These are phyloP conservation scores for Hydra vulgaris DNA, from an alignment of 30 jellyfish, hydroid and myxozoan genomes.

Conservation along the genomic window DNA sequence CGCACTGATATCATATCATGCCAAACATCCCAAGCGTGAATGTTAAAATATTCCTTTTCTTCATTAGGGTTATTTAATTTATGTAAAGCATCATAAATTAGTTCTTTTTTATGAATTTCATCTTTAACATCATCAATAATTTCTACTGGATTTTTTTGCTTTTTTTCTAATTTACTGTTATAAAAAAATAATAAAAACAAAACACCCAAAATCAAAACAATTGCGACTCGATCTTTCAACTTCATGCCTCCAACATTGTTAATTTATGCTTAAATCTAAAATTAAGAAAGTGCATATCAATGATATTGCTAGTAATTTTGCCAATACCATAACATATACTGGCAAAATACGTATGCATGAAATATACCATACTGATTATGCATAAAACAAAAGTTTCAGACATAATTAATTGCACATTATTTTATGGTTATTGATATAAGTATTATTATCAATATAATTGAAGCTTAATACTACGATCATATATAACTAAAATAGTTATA, in stretches of 20 bases:
- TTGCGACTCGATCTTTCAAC: neutral
- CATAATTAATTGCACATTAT: no score
- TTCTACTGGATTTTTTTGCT: neutral
- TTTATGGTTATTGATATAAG: no score
- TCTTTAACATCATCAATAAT: neutral
- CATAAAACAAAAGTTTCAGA: no score
- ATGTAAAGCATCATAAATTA: neutral
- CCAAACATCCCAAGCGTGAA: conserved; percentile 93
- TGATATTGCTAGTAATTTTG: no score
- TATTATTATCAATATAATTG: no score
- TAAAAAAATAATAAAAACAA: neutral
- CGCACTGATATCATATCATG: conserved; percentile 65
- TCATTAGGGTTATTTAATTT: neutral
- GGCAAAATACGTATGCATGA: no score
- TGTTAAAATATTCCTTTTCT: neutral
- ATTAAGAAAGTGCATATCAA: neutral
- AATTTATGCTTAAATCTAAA: neutral
- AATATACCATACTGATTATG: no score
- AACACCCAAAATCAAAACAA: neutral
- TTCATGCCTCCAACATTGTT: neutral
- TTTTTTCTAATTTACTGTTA: neutral
- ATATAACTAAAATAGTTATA: no score
- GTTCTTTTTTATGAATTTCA: neutral
- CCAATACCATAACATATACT: no score
- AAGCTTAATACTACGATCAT: no score